These are phyloP conservation scores for Odontamblyopus lacepedii DNA, from an alignment of 2,797 vertebrate species.

Conservation along the genomic window DNA sequence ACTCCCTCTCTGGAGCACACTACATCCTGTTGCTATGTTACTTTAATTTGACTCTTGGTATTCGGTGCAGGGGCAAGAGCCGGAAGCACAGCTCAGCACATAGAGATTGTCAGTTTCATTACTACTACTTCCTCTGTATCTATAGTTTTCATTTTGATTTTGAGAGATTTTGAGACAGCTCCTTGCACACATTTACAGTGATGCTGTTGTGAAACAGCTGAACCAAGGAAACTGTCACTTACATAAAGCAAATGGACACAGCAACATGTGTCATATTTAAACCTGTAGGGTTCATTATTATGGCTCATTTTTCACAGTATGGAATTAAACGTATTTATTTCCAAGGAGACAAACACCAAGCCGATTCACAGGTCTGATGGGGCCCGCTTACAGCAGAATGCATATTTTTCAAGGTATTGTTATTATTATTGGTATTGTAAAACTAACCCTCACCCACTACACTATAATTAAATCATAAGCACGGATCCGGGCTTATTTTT, in stretches of 20 bases:
- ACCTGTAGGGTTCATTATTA: too few relatives aligned
- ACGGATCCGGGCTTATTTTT: too few relatives aligned
- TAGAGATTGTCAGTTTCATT: slow-evolving; percentile 55
- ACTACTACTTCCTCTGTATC: slow-evolving; percentile 33
- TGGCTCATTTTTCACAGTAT: too few relatives aligned
- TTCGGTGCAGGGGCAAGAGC: slow-evolving; percentile 53
- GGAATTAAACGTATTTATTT: too few relatives aligned
- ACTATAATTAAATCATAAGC: too few relatives aligned
- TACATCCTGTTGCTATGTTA: slow-evolving; percentile 73
- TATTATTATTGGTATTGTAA: too few relatives aligned
- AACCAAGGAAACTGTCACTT: not conserved
- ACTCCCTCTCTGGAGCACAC: slow-evolving; percentile 57
- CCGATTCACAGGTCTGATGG: too few relatives aligned
- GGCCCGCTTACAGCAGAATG: too few relatives aligned
- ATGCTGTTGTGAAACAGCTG: not conserved
- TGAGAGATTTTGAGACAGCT: slow-evolving; percentile 9
- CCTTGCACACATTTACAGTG: not conserved
- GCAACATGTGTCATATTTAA: not conserved
- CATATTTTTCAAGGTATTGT: too few relatives aligned
- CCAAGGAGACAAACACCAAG: too few relatives aligned
- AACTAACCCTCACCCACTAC: too few relatives aligned
- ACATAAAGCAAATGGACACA: not conserved
- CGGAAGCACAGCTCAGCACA: slow-evolving; percentile 61
- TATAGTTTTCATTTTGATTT: slow-evolving; percentile 6
- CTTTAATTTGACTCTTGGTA: slow-evolving; percentile 73